These are phyloP conservation scores for Ericerus pela DNA, from an alignment of 1,140 invertebrate species.

Conservation along the genomic window DNA sequence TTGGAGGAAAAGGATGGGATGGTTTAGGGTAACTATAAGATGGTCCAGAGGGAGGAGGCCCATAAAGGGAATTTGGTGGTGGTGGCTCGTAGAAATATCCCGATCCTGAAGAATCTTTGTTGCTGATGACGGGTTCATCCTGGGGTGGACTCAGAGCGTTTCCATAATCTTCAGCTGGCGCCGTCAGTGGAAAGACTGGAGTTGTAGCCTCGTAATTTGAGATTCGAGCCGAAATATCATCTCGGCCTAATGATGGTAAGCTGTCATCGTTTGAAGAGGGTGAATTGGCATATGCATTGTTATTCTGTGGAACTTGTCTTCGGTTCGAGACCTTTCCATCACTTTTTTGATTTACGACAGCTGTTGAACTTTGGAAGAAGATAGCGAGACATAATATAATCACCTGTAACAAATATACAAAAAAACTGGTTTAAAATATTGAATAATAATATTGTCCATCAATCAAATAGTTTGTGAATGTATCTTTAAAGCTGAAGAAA, in stretches of 20 bases:
- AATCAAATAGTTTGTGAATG: no score
- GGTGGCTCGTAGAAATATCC: slow-evolving; percentile 27
- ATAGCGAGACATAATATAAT: not conserved
- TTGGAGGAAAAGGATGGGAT: slow-evolving; percentile 29
- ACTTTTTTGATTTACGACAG: not conserved
- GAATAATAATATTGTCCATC: no score
- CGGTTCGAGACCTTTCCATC: not conserved
- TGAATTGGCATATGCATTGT: slow-evolving; percentile 20
- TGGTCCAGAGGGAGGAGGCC: slow-evolving; percentile 31
- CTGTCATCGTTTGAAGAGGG: slow-evolving; percentile 16
- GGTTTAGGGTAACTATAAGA: slow-evolving; percentile 29
- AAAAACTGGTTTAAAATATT: no score
- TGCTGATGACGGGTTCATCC: slow-evolving; percentile 32
- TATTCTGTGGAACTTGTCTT: slow-evolving; percentile 26
- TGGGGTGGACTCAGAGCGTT: slow-evolving; percentile 29
- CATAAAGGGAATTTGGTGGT: slow-evolving; percentile 31
- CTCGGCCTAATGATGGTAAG: slow-evolving; percentile 24
- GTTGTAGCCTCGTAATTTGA: not conserved
- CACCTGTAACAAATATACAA: not conserved
- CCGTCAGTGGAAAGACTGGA: not conserved
- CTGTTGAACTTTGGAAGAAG: not conserved
- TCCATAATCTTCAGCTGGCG: not conserved
- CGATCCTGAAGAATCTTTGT: no score
- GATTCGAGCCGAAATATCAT: slow-evolving; percentile 25
- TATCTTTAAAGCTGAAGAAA: no score